phyloP scores from a whole-genome alignment of 2,797 vertebrate genomes.

The Crypturellus tataupa region DNA sequence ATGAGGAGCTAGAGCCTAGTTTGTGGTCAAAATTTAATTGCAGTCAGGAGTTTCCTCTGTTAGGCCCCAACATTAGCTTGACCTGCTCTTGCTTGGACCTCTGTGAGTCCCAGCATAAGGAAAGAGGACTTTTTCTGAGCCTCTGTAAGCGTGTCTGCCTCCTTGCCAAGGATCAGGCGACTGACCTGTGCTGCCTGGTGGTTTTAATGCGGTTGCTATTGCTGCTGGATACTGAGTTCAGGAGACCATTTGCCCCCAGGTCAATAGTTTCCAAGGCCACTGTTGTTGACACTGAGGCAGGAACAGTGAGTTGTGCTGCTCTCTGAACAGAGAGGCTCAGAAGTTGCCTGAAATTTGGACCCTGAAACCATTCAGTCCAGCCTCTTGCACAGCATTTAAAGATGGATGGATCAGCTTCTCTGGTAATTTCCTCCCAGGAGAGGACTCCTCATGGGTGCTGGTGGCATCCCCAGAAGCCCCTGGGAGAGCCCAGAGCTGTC shows the following conservation, averaged over 20 bases:
- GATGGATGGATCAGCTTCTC: neutral
- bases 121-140: neutral
- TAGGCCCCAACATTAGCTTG: neutral
- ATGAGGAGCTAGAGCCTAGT: neutral
- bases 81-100: neutral
- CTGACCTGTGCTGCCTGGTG: accelerated
- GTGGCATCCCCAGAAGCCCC: neutral
- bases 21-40: neutral
- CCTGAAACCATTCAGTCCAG: neutral
- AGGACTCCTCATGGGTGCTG: neutral
- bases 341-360: neutral
- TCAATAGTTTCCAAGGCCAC: neutral
- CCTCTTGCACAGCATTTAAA: neutral
- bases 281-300: accelerated
- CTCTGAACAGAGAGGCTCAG: accelerated
- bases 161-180: no score
- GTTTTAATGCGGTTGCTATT: neutral
- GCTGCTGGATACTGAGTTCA: accelerated
- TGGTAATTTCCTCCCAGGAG: neutral
- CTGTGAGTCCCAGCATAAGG: neutral
- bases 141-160: neutral
- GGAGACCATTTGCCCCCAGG: accelerated
- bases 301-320: accelerated
- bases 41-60: neutral
- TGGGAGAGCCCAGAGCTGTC: neutral